Percentiles rank a stretch among this genome's conserved stretches.
Evolutionary conservation across 2,888 invertebrate genomes (phyloP).

Genomic region (Megastigmus dorsalis): DNA sequence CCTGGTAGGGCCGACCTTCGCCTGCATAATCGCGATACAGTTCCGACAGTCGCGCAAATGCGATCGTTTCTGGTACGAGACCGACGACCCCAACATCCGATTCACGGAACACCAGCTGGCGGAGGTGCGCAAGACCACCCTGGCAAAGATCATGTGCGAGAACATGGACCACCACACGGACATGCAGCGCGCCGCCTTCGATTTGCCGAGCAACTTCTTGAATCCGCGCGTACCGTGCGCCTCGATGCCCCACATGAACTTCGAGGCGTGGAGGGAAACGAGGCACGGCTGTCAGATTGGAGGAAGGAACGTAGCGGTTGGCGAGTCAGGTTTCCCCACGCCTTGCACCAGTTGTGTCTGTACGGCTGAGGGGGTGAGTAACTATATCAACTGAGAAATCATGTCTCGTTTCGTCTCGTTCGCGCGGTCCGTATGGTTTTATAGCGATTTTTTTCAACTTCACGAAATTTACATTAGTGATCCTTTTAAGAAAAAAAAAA

Average conservation of each 20-base stretch:
- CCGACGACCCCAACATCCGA: constrained; percentile 84
- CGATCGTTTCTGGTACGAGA: constrained; percentile 97
- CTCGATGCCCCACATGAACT: constrained; percentile 86
- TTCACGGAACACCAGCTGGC: constrained; percentile 91
- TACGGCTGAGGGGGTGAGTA: constrained; percentile 87
- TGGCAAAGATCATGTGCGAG: constrained; percentile 91
- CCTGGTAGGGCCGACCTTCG: constrained; percentile 94
- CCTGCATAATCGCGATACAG: constrained; percentile 95
- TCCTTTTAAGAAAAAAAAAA: not conserved
- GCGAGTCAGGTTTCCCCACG: constrained; percentile 90
- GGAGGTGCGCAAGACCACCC: constrained; percentile 89
- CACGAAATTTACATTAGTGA: too few relatives aligned
- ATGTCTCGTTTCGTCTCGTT: too few relatives aligned
- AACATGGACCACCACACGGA: constrained; percentile 90
- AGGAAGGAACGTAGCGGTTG: constrained; percentile 85
- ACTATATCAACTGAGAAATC: not conserved
- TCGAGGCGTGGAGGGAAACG: constrained; percentile 89
- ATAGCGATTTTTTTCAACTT: too few relatives aligned
- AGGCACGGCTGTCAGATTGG: constrained; percentile 89
- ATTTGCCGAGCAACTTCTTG: constrained; percentile 92
- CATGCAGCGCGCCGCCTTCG: constrained; percentile 92
- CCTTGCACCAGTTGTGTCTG: constrained; percentile 94
- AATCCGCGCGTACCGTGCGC: constrained; percentile 91
- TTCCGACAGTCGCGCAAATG: constrained; percentile 93
- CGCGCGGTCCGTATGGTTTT: too few relatives aligned